Percentiles rank a stretch among this genome's conserved stretches.
phyloP scores from a whole-genome alignment of 2,113 vertebrate species.

The Galbula dea region DNA sequence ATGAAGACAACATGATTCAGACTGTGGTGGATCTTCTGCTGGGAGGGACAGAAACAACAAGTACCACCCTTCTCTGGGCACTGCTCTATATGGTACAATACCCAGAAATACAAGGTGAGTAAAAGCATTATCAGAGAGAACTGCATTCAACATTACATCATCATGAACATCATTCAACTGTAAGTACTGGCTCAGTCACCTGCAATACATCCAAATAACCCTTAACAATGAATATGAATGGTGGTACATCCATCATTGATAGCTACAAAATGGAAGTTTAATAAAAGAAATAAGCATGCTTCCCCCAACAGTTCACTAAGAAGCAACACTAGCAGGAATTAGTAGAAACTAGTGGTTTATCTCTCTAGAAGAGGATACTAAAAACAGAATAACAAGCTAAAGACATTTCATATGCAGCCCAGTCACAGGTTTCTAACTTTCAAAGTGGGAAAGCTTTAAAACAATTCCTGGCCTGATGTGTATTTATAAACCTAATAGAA shows the following conservation, averaged over 20 bases:
- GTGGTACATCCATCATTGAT: background rate
- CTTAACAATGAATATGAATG: background rate
- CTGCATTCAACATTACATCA: background rate
- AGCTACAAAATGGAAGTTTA: background rate
- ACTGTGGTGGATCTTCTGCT: constrained; percentile 70
- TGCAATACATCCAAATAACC: background rate
- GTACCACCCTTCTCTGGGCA: constrained; percentile 72
- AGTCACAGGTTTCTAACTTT: background rate
- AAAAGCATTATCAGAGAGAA: background rate
- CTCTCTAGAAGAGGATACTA: background rate
- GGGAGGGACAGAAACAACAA: constrained; percentile 74
- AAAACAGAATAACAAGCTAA: background rate
- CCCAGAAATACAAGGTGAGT: constrained; percentile 67
- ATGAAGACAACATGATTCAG: constrained; percentile 72
- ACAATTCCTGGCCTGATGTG: background rate
- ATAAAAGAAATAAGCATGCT: background rate
- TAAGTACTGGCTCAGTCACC: background rate
- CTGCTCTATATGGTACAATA: constrained; percentile 73
- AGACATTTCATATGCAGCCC: background rate
- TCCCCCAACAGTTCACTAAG: background rate
- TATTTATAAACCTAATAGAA: background rate
- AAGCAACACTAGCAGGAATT: background rate
- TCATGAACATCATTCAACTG: background rate
- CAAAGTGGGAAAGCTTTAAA: background rate
- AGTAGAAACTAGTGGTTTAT: background rate